Evolutionary conservation across 1,140 invertebrate genomes (phyloP).

Genomic region (Formica selysi): DNA sequence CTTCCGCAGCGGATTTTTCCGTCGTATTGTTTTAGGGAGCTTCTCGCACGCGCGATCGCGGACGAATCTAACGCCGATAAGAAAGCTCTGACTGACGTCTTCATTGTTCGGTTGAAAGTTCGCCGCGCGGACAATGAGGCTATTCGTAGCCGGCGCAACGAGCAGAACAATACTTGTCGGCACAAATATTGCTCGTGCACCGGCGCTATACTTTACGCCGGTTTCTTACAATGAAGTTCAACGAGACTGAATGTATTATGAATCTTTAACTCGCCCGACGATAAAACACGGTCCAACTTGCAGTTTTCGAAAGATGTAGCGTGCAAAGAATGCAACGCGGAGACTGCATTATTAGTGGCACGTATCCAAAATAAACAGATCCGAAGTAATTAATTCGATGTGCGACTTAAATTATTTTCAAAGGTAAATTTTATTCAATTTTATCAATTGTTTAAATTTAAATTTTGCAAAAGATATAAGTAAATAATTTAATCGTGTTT

Average conservation of each 20-base stretch:
- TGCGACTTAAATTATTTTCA: neutral
- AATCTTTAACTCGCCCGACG: conserved; percentile 7
- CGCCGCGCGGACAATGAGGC: conserved; percentile 55
- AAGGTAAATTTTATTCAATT: neutral
- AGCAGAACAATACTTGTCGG: conserved; percentile 65
- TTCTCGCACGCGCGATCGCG: conserved; percentile 34
- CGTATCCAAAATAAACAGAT: neutral
- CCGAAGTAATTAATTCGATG: neutral
- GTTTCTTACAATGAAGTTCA: conserved; percentile 60
- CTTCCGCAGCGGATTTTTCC: conserved; percentile 44
- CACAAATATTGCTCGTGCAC: conserved; percentile 63
- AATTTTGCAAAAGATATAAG: neutral
- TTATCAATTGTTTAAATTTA: neutral
- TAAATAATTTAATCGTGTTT: neutral
- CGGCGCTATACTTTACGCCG: conserved; percentile 33
- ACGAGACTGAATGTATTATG: conserved; percentile 50
- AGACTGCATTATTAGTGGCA: neutral
- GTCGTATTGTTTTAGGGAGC: conserved; percentile 48
- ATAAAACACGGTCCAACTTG: conserved; percentile 15
- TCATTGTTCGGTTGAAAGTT: conserved; percentile 59
- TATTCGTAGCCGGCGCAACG: conserved; percentile 54
- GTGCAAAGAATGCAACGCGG: neutral
- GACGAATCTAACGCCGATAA: conserved; percentile 56
- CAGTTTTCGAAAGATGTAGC: neutral
- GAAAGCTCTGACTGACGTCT: conserved; percentile 58